A percentile compares a stretch with the other conserved stretches of the same genome.
These are phyloP conservation scores for Drosophila multiciliata DNA, from an alignment of 2,888 invertebrate genomes.

Conservation along the genomic window DNA sequence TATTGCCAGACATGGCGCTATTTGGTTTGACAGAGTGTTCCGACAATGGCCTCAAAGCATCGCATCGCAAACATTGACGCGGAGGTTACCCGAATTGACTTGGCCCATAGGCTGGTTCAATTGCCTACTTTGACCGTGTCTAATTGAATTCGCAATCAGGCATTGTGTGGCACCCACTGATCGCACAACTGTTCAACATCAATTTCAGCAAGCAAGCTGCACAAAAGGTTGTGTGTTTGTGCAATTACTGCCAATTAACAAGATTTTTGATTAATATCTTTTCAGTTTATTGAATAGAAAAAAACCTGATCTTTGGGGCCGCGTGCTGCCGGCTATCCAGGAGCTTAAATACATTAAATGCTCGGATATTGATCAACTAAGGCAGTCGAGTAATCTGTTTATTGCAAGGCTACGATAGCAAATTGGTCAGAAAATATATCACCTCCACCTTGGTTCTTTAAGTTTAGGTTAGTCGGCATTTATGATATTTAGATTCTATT, in stretches of 20 bases:
- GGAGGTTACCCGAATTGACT: slow-evolving; percentile 57
- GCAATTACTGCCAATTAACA: slow-evolving; percentile 72
- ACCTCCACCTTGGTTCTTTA: neutral
- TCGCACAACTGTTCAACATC: slow-evolving; percentile 25
- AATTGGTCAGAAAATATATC: neutral
- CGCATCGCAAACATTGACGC: slow-evolving; percentile 44
- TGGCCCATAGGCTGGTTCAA: slow-evolving; percentile 70
- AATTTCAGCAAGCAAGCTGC: slow-evolving; percentile 27
- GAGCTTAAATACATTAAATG: slow-evolving; percentile 12
- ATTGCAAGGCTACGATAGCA: slow-evolving; percentile 16
- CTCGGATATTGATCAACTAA: slow-evolving; percentile 34
- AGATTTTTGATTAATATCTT: slow-evolving; percentile 58
- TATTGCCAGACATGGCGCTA: slow-evolving; percentile 10
- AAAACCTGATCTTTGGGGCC: slow-evolving; percentile 2
- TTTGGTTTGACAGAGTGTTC: slow-evolving; percentile 28
- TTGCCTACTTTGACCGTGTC: slow-evolving; percentile 44
- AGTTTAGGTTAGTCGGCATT: neutral
- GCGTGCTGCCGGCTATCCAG: slow-evolving; percentile 31
- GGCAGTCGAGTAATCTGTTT: slow-evolving; percentile 13
- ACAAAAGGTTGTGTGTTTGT: slow-evolving; percentile 25
- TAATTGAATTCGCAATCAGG: slow-evolving; percentile 38
- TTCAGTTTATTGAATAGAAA: neutral
- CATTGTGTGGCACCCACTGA: slow-evolving; percentile 27
- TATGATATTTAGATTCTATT: neutral
- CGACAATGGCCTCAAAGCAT: slow-evolving; percentile 45